A percentile compares a stretch with the other conserved stretches of the same genome.
phyloP scores from a whole-genome alignment of 2,888 invertebrate species.

The Tolmerus cingulatus region DNA sequence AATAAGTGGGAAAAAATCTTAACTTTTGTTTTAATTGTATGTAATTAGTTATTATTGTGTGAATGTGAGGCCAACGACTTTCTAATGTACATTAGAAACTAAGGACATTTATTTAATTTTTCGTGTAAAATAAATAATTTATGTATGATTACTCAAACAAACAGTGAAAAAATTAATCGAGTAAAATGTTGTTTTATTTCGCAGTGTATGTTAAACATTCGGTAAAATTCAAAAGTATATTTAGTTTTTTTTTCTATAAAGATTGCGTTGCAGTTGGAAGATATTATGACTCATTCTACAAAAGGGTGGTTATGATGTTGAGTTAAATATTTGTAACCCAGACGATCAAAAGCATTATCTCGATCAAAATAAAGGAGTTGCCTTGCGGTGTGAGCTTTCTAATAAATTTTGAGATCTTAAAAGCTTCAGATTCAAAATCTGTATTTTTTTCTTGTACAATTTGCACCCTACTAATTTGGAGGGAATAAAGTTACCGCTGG shows the following conservation, averaged over 20 bases:
- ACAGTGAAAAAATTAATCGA: not conserved
- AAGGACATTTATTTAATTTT: not conserved
- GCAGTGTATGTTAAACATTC: not conserved
- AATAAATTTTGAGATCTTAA: too few relatives aligned
- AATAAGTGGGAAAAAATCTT: not conserved
- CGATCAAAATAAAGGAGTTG: too few relatives aligned
- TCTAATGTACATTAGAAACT: conserved; percentile 29
- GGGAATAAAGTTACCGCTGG: too few relatives aligned
- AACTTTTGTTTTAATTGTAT: not conserved
- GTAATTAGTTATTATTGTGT: not conserved
- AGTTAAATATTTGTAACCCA: too few relatives aligned
- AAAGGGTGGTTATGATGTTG: too few relatives aligned
- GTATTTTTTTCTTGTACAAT: too few relatives aligned
- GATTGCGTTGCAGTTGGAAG: too few relatives aligned
- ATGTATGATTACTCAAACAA: not conserved
- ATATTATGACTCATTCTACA: too few relatives aligned
- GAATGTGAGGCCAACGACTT: conserved; percentile 24
- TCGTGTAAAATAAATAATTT: not conserved
- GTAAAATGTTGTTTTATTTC: not conserved
- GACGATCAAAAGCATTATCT: too few relatives aligned
- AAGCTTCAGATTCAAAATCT: too few relatives aligned
- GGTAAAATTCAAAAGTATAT: not conserved
- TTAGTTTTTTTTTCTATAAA: not conserved
- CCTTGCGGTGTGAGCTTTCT: too few relatives aligned
- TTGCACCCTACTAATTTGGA: too few relatives aligned